Percentiles rank a stretch among this genome's conserved stretches.
phyloP scores from a whole-genome alignment of 2,797 vertebrate genomes.

The Anas capensis region DNA sequence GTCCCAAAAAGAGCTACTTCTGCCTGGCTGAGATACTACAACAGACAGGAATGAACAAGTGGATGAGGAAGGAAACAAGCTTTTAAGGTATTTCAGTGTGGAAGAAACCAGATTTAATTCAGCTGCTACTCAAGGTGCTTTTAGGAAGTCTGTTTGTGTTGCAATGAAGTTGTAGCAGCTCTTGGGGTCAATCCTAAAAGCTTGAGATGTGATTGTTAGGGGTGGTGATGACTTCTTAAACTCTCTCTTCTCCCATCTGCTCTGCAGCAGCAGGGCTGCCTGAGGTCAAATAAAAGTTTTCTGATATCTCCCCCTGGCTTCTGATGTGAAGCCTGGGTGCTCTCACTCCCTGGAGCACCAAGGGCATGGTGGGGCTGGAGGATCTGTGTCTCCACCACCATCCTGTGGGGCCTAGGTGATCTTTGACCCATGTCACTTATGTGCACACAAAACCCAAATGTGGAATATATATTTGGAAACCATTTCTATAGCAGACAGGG shows the following conservation, averaged over 20 bases:
- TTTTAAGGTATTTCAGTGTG: neutral
- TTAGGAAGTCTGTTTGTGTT: neutral
- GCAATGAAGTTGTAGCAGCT: neutral
- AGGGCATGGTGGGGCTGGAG: neutral
- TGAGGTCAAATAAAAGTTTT: neutral
- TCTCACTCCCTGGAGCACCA: rapidly evolving
- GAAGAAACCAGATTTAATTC: neutral
- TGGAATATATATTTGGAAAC: neutral
- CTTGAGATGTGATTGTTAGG: neutral
- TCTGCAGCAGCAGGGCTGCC: neutral
- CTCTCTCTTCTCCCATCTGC: neutral
- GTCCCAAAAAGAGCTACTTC: neutral
- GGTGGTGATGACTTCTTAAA: neutral
- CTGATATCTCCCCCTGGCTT: rapidly evolving
- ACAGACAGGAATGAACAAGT: conserved; percentile 3
- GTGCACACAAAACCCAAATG: rapidly evolving
- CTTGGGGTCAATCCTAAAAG: neutral
- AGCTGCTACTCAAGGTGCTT: neutral
- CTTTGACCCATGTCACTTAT: neutral
- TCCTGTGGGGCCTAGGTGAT: neutral
- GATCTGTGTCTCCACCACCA: neutral
- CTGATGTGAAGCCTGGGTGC: neutral
- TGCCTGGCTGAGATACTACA: neutral
- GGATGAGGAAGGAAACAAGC: neutral
- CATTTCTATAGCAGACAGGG: neutral